Base-by-base conservation (phyloP, 2,113 vertebrate genomes). In the Aepyceros melampus region DNA sequence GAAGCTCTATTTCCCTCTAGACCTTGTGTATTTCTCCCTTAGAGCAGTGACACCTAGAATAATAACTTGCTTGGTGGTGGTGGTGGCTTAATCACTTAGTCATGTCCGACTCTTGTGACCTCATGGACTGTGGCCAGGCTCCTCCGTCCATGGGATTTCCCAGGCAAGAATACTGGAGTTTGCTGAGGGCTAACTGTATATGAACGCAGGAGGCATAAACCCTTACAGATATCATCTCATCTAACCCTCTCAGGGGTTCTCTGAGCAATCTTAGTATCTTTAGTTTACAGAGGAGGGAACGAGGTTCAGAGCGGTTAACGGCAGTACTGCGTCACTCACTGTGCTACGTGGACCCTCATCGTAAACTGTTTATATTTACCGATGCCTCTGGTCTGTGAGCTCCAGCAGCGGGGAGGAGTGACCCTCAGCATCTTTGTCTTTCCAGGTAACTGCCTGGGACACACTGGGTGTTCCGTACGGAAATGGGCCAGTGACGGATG, bases 151-250 rank as follows among this genome's bases (percentile, higher is more conserved):
- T 43, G 23, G 36, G 71, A 43, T 76, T 76, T 43, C 40, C 71
- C 71, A 76, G 71, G 71, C 71, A 43, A 76, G 71, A 27, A 76
- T 43, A 76, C 12, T 76, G 71, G 71, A 5, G 36, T n/a, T 7
- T 16, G 11, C 5, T 5, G 7, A 60, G 23, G 0, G 0, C 2
- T 27, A 1, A 29, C 36, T 55, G 13, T 16, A 21, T 1, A 7
- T 0, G 45, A 45, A 29, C 25, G 23, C 15, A 2, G 55, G 76
- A 31, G 56, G 81, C 55, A 49, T 3, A 33, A 0, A 51, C 51
- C 7, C 47, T 27, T 27, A 47, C 9, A 11, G 2, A 23, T n/a
- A 3, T 3, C 7, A 5, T 51, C 81, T 62, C 31, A 1, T 47
- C 36, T 6, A 13, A 47, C 10, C 49, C 64, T 74, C 10, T 11